A percentile compares a stretch with the other conserved stretches of the same genome.
phyloP scores from a whole-genome alignment of 2,888 invertebrate species.

The Brachycybe producta region DNA sequence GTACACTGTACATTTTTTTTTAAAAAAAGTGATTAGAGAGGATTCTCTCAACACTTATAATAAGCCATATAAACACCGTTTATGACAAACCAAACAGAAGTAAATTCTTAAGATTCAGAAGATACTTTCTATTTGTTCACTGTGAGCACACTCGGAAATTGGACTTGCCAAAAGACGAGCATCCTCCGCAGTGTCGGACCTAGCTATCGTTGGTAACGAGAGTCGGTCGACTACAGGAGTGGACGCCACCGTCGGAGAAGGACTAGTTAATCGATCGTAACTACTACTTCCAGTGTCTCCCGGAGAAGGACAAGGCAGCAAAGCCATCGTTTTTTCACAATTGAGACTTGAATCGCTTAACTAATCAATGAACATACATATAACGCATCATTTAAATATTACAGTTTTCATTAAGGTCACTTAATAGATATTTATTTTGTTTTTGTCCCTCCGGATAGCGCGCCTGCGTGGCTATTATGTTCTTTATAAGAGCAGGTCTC shows the following conservation, averaged over 20 bases:
- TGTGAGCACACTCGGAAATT: neutral
- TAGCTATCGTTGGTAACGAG: neutral
- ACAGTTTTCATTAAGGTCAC: no score
- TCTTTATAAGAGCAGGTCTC: no score
- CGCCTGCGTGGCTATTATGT: no score
- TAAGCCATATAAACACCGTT: no score
- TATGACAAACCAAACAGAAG: no score
- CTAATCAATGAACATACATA: neutral
- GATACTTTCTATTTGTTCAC: neutral
- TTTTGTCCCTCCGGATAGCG: no score
- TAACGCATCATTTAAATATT: no score
- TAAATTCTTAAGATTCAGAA: no score
- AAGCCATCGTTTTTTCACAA: neutral
- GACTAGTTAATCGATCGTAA: neutral
- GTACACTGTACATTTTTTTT: no score
- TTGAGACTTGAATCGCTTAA: constrained; percentile 3
- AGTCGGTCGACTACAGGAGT: constrained; percentile 2
- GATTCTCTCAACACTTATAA: no score
- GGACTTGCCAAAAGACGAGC: constrained; percentile 1
- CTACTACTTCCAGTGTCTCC: neutral
- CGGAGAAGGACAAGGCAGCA: constrained; percentile 2
- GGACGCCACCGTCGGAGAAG: neutral
- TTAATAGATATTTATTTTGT: no score
- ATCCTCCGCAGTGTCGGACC: constrained; percentile 3
- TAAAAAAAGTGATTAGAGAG: no score